Conservation (phyloP, 2,113 vertebrate species). For the Oreochromis tanganicae region DNA sequence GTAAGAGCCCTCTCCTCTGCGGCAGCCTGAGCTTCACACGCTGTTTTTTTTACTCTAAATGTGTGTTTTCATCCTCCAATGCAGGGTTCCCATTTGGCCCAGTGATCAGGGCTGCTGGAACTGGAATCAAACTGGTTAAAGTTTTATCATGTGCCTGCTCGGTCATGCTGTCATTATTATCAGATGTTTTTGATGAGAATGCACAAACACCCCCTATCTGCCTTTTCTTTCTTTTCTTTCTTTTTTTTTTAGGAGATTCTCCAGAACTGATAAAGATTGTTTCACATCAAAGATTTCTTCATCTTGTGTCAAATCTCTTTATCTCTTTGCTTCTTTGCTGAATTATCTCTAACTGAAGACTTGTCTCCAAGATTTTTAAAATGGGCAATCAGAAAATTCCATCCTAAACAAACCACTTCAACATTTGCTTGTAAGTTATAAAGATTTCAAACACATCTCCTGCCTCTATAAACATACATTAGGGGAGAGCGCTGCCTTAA, state of each 20-base stretch:
- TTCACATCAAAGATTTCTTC: neutral
- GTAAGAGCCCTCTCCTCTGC: neutral
- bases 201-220: neutral
- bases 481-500: neutral
- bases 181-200: neutral
- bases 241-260: neutral
- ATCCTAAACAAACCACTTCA: neutral
- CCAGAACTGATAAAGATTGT: neutral
- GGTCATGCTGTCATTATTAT: neutral
- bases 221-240: neutral
- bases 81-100: neutral
- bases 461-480: neutral
- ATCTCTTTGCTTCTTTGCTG: neutral
- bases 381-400: accelerated
- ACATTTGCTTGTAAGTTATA: neutral
- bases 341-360: accelerated
- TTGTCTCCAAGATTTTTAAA: neutral
- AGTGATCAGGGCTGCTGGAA: neutral
- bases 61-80: neutral
- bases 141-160: neutral
- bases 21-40: neutral
- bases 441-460: neutral
- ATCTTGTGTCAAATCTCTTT: neutral
- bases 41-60: neutral
- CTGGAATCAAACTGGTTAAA: neutral